phyloP scores from a whole-genome alignment of 2,888 invertebrate species.

The Synergus laeviventris region DNA sequence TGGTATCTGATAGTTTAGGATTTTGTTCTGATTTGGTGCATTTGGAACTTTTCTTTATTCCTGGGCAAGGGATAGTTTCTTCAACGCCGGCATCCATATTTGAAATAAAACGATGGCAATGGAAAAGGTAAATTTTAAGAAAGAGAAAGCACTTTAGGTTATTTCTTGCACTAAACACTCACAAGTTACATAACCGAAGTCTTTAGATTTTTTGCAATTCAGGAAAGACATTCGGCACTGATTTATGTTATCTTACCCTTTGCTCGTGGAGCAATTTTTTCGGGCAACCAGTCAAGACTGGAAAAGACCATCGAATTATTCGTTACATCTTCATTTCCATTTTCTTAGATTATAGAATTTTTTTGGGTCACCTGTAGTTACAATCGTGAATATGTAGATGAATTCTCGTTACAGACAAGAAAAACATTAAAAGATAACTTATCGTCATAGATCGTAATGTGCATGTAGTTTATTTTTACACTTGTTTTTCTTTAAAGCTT shows the following conservation, averaged over 20 bases:
- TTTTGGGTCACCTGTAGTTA: background rate
- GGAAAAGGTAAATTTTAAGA: conserved; percentile 61
- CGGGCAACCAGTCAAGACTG: background rate
- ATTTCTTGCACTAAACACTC: background rate
- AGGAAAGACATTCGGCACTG: background rate
- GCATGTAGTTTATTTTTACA: background rate
- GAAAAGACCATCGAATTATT: background rate
- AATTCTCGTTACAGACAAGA: background rate
- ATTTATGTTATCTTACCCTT: background rate
- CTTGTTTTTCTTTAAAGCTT: background rate
- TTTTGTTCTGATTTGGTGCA: conserved; percentile 60
- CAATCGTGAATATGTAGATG: background rate
- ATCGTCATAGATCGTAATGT: background rate
- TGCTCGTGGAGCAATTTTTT: too few species aligned
- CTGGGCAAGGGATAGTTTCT: conserved; percentile 59
- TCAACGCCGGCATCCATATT: conserved; percentile 49
- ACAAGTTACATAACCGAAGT: background rate
- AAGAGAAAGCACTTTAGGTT: conserved; percentile 10
- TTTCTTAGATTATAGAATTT: background rate
- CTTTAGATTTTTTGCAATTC: background rate
- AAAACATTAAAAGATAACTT: background rate
- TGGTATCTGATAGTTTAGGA: conserved; percentile 58
- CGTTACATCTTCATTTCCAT: background rate
- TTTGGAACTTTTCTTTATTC: conserved; percentile 60
- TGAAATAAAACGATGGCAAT: conserved; percentile 56